A percentile compares a stretch with the other conserved stretches of the same genome.
Conservation (phyloP, 2,797 vertebrate genomes). For the Taenioides sp. region DNA sequence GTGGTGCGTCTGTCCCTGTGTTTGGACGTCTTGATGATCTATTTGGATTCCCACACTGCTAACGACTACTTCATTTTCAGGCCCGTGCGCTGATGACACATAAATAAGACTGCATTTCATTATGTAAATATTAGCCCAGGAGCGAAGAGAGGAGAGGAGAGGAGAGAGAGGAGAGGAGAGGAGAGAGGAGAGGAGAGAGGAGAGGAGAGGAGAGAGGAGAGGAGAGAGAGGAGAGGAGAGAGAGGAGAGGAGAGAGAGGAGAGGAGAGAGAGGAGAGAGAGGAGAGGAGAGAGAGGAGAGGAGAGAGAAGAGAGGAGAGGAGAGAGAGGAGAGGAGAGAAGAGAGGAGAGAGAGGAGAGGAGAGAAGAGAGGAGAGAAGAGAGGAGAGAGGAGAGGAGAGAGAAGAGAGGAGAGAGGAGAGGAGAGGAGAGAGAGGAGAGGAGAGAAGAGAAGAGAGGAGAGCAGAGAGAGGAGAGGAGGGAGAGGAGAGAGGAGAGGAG, state of each 20-base stretch:
- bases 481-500: slow-evolving; percentile 11
- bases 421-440: too few species aligned
- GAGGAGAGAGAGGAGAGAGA: too few species aligned
- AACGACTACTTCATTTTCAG: slow-evolving; percentile 52
- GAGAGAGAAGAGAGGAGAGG: background rate
- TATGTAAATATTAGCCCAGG: slow-evolving; percentile 52
- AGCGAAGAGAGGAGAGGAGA: slow-evolving; percentile 13
- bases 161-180: slow-evolving; percentile 17
- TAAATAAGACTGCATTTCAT: slow-evolving; percentile 59
- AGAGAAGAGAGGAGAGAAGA: too few species aligned
- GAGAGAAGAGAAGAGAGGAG: too few species aligned
- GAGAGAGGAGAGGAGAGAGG: background rate
- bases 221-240: too few species aligned
- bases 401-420: background rate
- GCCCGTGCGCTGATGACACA: slow-evolving; percentile 48
- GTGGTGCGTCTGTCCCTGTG: slow-evolving; percentile 22
- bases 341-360: background rate
- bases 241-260: background rate
- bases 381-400: too few species aligned
- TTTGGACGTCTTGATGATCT: slow-evolving; percentile 47
- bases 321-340: too few species aligned
- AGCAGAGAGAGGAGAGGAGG: slow-evolving; percentile 3
- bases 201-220: too few species aligned
- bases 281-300: too few species aligned
- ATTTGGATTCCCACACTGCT: slow-evolving; percentile 42